Conservation (phyloP, 2,888 invertebrate species). For the Melanostoma mellinum region DNA sequence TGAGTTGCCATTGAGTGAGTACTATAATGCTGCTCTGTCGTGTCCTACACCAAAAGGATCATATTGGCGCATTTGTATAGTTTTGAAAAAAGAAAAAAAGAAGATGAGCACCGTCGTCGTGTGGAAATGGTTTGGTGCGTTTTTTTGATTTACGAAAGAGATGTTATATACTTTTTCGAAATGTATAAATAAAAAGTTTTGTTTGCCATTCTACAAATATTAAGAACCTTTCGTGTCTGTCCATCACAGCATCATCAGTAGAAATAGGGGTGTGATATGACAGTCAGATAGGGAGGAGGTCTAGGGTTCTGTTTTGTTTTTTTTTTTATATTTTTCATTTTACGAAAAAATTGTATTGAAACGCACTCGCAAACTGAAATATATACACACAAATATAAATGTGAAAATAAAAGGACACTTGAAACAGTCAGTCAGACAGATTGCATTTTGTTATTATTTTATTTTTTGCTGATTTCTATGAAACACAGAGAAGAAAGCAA, state of each 20-base stretch:
- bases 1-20: slow-evolving; percentile 67
- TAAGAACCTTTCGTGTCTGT: slow-evolving; percentile 71
- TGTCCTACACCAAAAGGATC: slow-evolving; percentile 47
- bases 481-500: slow-evolving; percentile 41
- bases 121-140: slow-evolving; percentile 47
- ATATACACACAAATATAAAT: slow-evolving; percentile 18
- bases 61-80: slow-evolving; percentile 43
- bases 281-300: not conserved
- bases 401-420: slow-evolving; percentile 71
- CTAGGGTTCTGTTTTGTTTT: not conserved
- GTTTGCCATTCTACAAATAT: slow-evolving; percentile 70
- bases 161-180: slow-evolving; percentile 14
- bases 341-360: slow-evolving; percentile 43
- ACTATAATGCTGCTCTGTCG: slow-evolving; percentile 22
- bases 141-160: slow-evolving; percentile 65
- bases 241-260: slow-evolving; percentile 65
- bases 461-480: slow-evolving; percentile 51
- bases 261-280: slow-evolving; percentile 50
- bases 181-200: slow-evolving; percentile 58
- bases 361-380: slow-evolving; percentile 47
- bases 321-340: slow-evolving; percentile 30
- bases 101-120: not conserved
- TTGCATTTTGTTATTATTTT: slow-evolving; percentile 68
- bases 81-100: no score
- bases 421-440: slow-evolving; percentile 72